Conservation (phyloP, 2,113 vertebrate genomes). For the Pseudois nayaur region DNA sequence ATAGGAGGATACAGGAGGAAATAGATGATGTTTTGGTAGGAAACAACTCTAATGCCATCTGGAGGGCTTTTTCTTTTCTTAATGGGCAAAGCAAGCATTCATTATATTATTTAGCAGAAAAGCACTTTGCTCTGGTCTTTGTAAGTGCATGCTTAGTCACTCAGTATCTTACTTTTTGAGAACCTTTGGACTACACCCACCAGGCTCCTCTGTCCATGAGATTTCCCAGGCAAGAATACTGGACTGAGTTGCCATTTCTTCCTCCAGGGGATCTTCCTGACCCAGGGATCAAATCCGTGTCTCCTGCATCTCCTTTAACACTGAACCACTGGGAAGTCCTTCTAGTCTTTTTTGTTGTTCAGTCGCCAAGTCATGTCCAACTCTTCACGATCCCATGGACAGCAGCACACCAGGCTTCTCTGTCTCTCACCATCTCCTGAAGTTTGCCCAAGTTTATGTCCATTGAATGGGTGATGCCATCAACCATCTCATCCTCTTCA, state of each 20-base stretch:
- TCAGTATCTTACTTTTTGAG: background rate
- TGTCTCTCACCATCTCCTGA: background rate
- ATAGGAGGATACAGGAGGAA: background rate
- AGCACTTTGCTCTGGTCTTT: background rate
- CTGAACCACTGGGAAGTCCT: background rate
- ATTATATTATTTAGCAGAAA: background rate
- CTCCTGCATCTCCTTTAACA: background rate
- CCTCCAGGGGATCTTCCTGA: background rate
- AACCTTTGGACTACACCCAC: background rate
- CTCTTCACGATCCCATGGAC: background rate
- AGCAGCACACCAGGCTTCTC: background rate
- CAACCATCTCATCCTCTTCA: background rate
- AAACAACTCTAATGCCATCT: background rate
- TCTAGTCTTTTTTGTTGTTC: background rate
- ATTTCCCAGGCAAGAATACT: background rate
- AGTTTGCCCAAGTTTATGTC: background rate
- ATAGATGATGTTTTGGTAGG: background rate
- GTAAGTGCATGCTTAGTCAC: background rate
- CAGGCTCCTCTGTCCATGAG: background rate
- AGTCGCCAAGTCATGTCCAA: accelerated
- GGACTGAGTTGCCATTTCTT: background rate
- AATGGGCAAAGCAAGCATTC: background rate
- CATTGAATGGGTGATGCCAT: background rate
- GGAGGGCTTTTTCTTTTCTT: background rate
- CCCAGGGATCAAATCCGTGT: accelerated